These are phyloP conservation scores for Eonycteris spelaea DNA, from an alignment of 2,113 vertebrate genomes.

Conservation along the genomic window DNA sequence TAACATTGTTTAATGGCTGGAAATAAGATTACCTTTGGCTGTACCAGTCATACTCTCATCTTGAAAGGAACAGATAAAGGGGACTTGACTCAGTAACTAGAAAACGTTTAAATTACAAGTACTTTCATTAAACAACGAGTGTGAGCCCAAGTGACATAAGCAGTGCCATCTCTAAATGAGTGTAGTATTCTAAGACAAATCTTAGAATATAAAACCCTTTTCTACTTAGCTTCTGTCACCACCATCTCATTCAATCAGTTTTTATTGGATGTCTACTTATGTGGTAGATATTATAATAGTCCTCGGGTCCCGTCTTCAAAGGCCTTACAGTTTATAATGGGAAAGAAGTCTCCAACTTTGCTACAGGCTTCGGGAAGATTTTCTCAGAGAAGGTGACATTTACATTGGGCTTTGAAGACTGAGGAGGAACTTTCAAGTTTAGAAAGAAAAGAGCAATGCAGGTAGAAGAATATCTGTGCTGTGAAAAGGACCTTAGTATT, in stretches of 20 bases:
- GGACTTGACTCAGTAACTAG: constrained; percentile 61
- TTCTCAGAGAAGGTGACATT: constrained; percentile 22
- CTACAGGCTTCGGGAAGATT: neutral
- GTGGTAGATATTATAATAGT: neutral
- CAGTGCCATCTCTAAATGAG: neutral
- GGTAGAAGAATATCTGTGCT: neutral
- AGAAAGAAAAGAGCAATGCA: neutral
- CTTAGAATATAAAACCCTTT: neutral
- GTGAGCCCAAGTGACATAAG: neutral
- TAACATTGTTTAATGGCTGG: constrained; percentile 68
- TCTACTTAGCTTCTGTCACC: neutral
- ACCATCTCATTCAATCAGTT: neutral
- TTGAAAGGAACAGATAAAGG: constrained; percentile 42
- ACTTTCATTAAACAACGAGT: neutral
- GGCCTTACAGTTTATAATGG: neutral
- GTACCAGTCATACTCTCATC: neutral
- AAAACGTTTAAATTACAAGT: constrained; percentile 52
- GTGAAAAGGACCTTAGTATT: neutral
- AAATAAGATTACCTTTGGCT: constrained; percentile 65
- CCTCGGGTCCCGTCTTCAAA: neutral
- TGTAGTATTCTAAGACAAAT: neutral
- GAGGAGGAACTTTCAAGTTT: neutral
- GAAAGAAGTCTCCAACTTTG: neutral
- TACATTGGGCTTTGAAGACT: neutral
- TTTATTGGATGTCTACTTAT: neutral